These are phyloP conservation scores for Hyposoter dolosus DNA, from an alignment of 2,888 invertebrate genomes.

Conservation along the genomic window DNA sequence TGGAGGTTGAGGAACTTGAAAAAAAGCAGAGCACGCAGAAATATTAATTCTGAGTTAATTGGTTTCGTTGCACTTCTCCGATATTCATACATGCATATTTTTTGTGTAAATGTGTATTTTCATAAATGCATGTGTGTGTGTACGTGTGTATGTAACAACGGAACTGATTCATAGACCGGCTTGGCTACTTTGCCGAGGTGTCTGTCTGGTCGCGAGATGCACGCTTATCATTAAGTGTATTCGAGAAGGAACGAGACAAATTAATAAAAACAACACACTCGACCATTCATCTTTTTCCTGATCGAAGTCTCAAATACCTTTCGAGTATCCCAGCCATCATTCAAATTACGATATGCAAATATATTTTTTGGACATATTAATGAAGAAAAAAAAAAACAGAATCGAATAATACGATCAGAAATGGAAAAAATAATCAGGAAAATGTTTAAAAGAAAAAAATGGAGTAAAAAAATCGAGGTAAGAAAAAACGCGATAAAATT, in stretches of 20 bases:
- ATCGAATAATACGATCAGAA: background rate
- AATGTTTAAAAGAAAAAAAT: background rate
- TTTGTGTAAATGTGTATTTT: background rate
- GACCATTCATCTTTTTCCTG: conserved; percentile 16
- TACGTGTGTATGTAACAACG: background rate
- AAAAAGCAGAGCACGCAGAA: conserved; percentile 10
- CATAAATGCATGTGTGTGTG: background rate
- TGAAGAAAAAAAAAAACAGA: background rate
- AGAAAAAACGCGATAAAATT: background rate
- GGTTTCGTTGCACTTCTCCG: conserved; percentile 22
- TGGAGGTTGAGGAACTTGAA: background rate
- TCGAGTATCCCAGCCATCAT: background rate
- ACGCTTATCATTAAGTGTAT: conserved; percentile 31
- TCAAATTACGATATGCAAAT: background rate
- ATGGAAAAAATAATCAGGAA: background rate
- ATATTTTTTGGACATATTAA: background rate
- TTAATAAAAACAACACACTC: conserved; percentile 20
- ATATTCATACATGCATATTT: background rate
- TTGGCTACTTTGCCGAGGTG: conserved; percentile 47
- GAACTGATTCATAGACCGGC: conserved; percentile 68
- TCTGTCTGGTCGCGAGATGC: conserved; percentile 33
- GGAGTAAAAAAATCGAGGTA: background rate
- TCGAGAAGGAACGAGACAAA: conserved; percentile 17
- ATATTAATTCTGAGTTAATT: conserved; percentile 45
- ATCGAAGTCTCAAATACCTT: background rate